Conservation (phyloP, 2,797 vertebrate species). For the Fundulus diaphanus region DNA sequence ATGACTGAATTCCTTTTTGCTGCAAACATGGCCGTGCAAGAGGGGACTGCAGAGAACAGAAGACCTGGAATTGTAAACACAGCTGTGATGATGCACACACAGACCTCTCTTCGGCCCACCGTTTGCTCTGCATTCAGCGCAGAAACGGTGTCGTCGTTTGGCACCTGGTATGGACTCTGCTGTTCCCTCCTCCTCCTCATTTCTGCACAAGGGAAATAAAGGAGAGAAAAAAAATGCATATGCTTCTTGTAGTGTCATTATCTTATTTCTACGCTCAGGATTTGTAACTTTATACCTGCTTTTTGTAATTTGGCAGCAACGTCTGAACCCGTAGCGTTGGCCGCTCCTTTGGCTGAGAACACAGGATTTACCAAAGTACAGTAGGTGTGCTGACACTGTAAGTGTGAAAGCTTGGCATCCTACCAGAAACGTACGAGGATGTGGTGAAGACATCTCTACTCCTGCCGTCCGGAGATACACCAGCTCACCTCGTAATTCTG, state of each 20-base stretch:
- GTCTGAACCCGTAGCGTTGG: constrained; percentile 1
- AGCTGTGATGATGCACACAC: not conserved
- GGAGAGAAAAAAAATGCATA: not conserved
- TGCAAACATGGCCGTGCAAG: not conserved
- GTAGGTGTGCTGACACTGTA: not conserved
- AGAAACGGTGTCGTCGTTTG: constrained; percentile 78
- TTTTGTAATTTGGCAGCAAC: constrained; percentile 26
- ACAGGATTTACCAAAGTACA: not conserved
- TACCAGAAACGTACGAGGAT: constrained; percentile 32
- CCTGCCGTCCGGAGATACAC: not conserved
- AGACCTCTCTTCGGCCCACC: constrained; percentile 72
- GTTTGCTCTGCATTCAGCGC: constrained; percentile 76
- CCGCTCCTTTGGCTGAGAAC: constrained; percentile 23
- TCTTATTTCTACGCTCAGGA: not conserved
- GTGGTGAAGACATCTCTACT: constrained; percentile 33
- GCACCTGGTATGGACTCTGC: constrained; percentile 86
- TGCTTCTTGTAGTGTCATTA: not conserved
- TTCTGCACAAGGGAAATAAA: constrained; percentile 22
- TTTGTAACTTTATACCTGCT: constrained; percentile 29
- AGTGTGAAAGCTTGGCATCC: not conserved
- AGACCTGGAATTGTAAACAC: not conserved
- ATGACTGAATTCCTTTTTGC: not conserved
- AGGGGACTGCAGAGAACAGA: not conserved
- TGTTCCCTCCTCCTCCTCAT: constrained; percentile 27
- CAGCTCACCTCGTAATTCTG: not conserved